Evolutionary conservation across 2,113 vertebrate genomes (phyloP), one percentile per base, ranked within the genome.

Genomic region (Otolemur garnettii): DNA sequence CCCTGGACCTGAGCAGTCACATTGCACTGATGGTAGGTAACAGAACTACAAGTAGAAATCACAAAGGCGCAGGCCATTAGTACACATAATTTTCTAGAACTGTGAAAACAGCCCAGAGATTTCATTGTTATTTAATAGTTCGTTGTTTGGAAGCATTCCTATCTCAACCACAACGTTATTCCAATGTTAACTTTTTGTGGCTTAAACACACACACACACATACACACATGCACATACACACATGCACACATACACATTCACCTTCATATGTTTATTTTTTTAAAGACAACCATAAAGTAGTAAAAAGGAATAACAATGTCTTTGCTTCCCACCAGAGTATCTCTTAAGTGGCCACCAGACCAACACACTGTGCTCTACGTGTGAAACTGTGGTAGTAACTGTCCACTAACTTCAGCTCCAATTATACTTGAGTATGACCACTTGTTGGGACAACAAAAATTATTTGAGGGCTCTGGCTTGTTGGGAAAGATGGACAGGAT

Each of bases 111-210:
- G 28, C 22, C 90, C 8, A 35, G 69, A 1, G 9, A 45, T 4
- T 4, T 89, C 94, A 72, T 0, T 0, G 15, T 2, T 1, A 33
- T 42, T 72, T 30, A 38, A 79, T 15, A 96, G 75, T 89, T 97
- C 92, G 93, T 98, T 96, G 91, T 97, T 96, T 96, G 86, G 94
- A 95, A 66, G 78, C 19, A 85, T 97, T 98, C 97, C 95, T 95
- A 59, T 95, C 96, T 98, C 98, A 97, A 93, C 89, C 96, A 1
- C 45, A 97, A 97, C 95, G 92, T 96, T 98, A 98, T 98, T 97
- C 95, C 97, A 98, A 97, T 87, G 96, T 95, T 95, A 98, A 98
- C 85, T 96, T 64, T 97, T 93, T 97, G 96, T 97, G 96, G 97
- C 94, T 96, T 97, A 53, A 33, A 45, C 22, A 33, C 38, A 64